Evolutionary conservation across 2,888 invertebrate genomes (phyloP), one percentile per base, ranked within the genome.

Genomic region (Tipula lateralis): DNA sequence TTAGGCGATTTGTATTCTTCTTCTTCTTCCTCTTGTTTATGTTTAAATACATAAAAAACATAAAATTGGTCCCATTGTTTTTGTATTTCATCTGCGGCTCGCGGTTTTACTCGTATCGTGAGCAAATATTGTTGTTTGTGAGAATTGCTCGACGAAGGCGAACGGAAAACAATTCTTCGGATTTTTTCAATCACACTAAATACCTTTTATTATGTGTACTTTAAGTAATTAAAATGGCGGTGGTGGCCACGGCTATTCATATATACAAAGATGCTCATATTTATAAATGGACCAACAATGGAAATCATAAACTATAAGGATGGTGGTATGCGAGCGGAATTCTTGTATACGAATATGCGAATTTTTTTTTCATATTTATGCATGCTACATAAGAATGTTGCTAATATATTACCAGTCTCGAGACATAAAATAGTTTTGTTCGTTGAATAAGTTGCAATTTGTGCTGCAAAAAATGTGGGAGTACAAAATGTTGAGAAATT

Each of bases 181-280:
- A 12, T 66, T 66, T 66, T 66, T 66, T 66, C 66, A 66, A 66
- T 66, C 66, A 66, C 66, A 66, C 66, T 66, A 66, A 66, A 66
- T 66, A 66, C 66, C 66, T 66, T 66, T 66, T 24, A 24, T 66
- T 66, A 7, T 66, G 66, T 66, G 66, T 19, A 24, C 24, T 24
- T 66, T 66, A 66, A 66, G 66, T 66, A 66, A 66, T 66, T 66
- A 66, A 66, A 66, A 66, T 24, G 66, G 24, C 24, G 66, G 66
- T 24, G 66, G 24, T 4, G 32, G 32, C 9, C 6, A 9, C 39
- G 44, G 66, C 24, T 66, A 24, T 66, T 66, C 24, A 24, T 66
- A 24, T 66, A n/a, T n/a, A n/a, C n/a, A 24, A 66, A 66, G 66
- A 66, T 66, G 12, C 24, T 66, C 24, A 66, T 66, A 66, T 66